Evolutionary conservation across 2,113 vertebrate species (phyloP).

Genomic region (Phylloscopus trochilus): DNA sequence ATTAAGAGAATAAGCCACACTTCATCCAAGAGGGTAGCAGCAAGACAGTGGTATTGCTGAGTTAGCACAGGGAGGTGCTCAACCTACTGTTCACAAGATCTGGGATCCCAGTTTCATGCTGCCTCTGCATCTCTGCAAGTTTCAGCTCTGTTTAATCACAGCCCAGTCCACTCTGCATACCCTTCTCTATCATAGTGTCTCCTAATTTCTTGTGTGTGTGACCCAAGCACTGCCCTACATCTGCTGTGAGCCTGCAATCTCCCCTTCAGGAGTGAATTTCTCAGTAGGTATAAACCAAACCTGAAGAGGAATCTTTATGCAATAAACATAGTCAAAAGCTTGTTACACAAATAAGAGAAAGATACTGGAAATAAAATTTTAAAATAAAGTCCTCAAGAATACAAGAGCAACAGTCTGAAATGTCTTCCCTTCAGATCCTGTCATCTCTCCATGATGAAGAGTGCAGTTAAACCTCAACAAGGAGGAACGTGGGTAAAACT

Average conservation of each 20-base stretch:
- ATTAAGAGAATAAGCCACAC: neutral
- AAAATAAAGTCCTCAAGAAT: neutral
- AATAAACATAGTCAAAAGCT: neutral
- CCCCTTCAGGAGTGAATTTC: neutral
- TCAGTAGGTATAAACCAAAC: neutral
- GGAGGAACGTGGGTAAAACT: neutral
- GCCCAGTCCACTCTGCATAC: neutral
- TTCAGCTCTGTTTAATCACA: neutral
- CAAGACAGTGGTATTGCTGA: neutral
- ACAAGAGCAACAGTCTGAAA: neutral
- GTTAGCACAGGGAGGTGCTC: neutral
- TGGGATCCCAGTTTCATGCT: neutral
- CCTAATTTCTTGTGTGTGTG: neutral
- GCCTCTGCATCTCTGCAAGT: neutral
- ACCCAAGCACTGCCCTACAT: neutral
- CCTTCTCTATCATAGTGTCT: neutral
- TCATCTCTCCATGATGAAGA: neutral
- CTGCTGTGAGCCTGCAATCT: neutral
- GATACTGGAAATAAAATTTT: neutral
- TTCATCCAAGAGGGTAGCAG: neutral
- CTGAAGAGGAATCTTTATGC: neutral
- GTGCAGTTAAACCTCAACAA: neutral
- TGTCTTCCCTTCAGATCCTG: neutral
- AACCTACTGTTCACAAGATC: neutral
- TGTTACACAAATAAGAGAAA: neutral